Evolutionary conservation across 2,888 invertebrate genomes (phyloP), one percentile per base, ranked within the genome.

Genomic region (Pyrgus malvae): DNA sequence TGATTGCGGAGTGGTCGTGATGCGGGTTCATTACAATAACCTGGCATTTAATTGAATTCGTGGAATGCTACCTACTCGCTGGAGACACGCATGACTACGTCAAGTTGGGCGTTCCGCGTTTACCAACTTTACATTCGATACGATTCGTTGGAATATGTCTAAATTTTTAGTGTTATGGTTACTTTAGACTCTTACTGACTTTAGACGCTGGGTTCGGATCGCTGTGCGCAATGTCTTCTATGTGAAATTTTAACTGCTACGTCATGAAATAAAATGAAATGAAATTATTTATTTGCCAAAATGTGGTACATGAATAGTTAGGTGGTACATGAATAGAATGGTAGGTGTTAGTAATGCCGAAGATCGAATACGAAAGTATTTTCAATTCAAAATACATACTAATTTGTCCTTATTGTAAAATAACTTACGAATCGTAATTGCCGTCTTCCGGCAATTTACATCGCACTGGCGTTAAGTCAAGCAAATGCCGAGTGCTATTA

Each of bases 1-100:
- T 78, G 77, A 77, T 76, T 76, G 72, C 72, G 64, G 68, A 62
- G 68, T 64, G 72, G 71, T 69, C 76, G 77, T 76, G 79, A 78
- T 80, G 80, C 75, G 76, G 77, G 78, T 74, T 79, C 82, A 83
- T 85, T 86, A 85, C 79, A 83, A 83, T 81, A 83, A 80, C 80
- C 72, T 76, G 76, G 71, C 76, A 76, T 80, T 84, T 80, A 82
- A 85, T 84, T 84, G 81, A 83, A 78, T 74, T 69, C 65, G 59
- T 72, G 76, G 73, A 78, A 79, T 78, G 76, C 69, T 72, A 69
- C 69, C 71, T 65, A 68, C 62, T 64, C 63, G 57, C 23, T 54
- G 61, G 59, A 63, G 66, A 65, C 64, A 69, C 67, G 71, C 66
- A 65, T 67, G 61, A 60, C 57, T 63, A 60, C 62, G 50, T 49